Base-by-base conservation (phyloP, 2,797 vertebrate genomes). In the Microctenopoma lineatum region DNA sequence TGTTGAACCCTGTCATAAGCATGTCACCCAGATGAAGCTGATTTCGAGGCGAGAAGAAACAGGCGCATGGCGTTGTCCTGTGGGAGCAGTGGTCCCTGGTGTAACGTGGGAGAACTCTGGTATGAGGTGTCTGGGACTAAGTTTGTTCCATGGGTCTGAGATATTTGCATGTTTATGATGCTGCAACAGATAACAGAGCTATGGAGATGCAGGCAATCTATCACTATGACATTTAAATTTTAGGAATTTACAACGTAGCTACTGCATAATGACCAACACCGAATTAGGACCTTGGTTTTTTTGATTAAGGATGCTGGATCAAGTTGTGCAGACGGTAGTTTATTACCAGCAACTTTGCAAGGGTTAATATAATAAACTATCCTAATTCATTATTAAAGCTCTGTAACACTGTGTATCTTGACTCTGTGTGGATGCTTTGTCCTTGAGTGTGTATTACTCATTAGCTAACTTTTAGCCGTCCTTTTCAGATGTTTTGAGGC, bases 131-230 rank as follows among this genome's bases (percentile, higher is more conserved):
- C 65, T 84, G 81, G 84, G 77, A 84, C 87, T 78, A 62, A 62
- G 88, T 81, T 76, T 54, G 57, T 70, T 79, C 72, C 63, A 29
- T 62, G 26, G 61, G 67, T 75, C 81, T 68, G 50, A 64, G 60
- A 38, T 84, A 73, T 87, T 91, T 85, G 81, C 70, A 77, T 77
- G 62, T 84, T 79, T 72, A 39, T 61, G 53, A 65, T 60, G 47
- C 51, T 48, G 18, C 51, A 39, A 45, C 29, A 60, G 56, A 62
- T 45, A 74, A 27, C 21, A 41, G n/a, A 56, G 68, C 53, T 47
- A 7, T 29, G 25, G 46, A 32, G 42, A 12, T 29, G 18, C 46
- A 36, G 42, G 38, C 36, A 50, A 53, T 73, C 21, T 36, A 57
- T 63, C 70, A 68, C 16, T 41, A n/a, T 56, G 4, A 32, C 36